phyloP scores from a whole-genome alignment of 2,113 vertebrate species.

The Pimephales promelas region DNA sequence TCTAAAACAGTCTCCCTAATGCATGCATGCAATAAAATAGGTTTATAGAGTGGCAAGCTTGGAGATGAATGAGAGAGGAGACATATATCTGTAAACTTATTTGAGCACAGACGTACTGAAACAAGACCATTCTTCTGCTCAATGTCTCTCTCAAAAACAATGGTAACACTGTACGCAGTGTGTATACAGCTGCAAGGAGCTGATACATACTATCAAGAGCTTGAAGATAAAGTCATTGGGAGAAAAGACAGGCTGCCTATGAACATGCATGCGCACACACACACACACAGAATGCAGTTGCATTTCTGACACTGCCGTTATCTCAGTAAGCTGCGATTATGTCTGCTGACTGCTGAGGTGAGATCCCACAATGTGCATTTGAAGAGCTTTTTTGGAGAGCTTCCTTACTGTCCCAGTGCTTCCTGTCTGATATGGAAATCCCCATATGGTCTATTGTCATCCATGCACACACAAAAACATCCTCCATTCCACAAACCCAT shows the following conservation, averaged over 20 bases:
- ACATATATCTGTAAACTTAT: not conserved
- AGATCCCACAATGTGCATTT: constrained; percentile 9
- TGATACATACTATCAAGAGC: constrained; percentile 48
- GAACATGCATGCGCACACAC: not conserved
- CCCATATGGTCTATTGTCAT: constrained; percentile 19
- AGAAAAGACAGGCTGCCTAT: constrained; percentile 34
- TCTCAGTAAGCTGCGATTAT: constrained; percentile 12
- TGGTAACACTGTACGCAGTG: constrained; percentile 19
- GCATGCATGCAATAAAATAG: not conserved
- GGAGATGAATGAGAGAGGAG: not conserved
- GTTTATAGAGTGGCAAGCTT: not conserved
- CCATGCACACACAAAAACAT: constrained; percentile 10
- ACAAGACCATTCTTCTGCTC: constrained; percentile 12
- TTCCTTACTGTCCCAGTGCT: constrained; percentile 6
- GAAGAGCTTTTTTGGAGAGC: constrained; percentile 31
- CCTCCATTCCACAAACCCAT: not conserved
- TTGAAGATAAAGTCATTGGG: constrained; percentile 48
- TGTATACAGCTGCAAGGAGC: constrained; percentile 49
- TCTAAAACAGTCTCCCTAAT: not conserved
- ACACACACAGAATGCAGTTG: not conserved
- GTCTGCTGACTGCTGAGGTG: constrained; percentile 19
- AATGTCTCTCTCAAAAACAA: constrained; percentile 20
- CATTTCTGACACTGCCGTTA: constrained; percentile 24
- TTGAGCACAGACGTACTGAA: not conserved
- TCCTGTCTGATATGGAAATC: constrained; percentile 40